Conservation (phyloP, 2,888 invertebrate genomes). For the Kryphioiulus occultus region DNA sequence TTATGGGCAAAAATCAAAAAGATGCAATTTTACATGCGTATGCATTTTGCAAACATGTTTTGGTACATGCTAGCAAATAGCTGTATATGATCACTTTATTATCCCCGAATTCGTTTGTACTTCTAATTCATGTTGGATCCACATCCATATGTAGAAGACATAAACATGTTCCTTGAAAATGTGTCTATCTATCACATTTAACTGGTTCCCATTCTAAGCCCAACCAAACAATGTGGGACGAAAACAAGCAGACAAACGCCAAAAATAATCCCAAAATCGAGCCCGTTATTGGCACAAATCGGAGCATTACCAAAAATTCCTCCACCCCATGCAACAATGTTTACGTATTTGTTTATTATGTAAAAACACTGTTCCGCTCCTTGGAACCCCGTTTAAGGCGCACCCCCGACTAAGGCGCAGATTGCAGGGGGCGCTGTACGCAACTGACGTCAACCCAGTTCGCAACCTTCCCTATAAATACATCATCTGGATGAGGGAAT, state of each 20-base stretch:
- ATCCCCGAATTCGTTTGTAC: too few species aligned
- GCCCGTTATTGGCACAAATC: neutral
- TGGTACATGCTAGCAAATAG: too few species aligned
- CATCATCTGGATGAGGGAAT: neutral
- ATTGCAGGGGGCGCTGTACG: neutral
- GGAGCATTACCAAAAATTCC: neutral
- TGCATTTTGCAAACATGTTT: too few species aligned
- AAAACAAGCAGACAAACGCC: neutral
- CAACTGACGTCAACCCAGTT: neutral
- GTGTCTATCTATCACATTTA: too few species aligned
- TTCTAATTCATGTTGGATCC: too few species aligned
- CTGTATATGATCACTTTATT: too few species aligned
- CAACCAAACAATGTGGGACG: too few species aligned
- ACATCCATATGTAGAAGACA: too few species aligned
- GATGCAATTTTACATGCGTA: too few species aligned
- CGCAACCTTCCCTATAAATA: neutral
- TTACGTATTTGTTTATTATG: neutral
- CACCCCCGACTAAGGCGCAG: neutral
- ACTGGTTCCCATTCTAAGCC: too few species aligned
- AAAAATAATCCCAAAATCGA: neutral
- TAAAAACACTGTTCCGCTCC: neutral
- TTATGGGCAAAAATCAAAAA: too few species aligned
- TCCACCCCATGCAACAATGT: neutral
- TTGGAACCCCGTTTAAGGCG: neutral
- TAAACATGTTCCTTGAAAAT: too few species aligned